Percentiles rank a stretch among this genome's conserved stretches.
phyloP scores from a whole-genome alignment of 2,113 vertebrate genomes.

The Steatornis caripensis region DNA sequence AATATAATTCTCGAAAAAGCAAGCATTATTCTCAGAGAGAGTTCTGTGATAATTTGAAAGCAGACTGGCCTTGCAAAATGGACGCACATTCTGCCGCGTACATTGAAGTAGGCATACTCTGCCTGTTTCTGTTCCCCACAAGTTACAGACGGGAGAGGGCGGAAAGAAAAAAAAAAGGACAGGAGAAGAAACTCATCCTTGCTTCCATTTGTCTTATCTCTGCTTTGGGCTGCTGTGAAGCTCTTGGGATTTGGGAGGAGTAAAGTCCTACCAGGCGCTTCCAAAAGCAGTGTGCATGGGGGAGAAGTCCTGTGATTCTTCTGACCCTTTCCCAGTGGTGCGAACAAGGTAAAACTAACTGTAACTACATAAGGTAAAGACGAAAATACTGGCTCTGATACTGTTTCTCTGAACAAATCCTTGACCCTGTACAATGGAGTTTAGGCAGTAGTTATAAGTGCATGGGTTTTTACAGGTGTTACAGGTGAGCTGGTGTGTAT shows the following conservation, averaged over 20 bases:
- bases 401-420: not conserved
- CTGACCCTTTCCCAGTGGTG: not conserved
- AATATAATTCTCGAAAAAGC: not conserved
- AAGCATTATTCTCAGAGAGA: not conserved
- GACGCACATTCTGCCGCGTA: not conserved
- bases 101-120: not conserved
- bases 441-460: not conserved
- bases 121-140: not conserved
- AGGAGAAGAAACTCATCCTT: not conserved
- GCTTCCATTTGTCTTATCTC: not conserved
- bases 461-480: not conserved
- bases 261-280: not conserved
- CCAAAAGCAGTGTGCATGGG: not conserved
- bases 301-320: not conserved
- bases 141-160: not conserved
- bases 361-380: not conserved
- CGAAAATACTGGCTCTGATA: not conserved
- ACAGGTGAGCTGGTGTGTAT: not conserved
- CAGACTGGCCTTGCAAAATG: not conserved
- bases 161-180: not conserved
- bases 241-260: rapidly evolving
- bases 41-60: not conserved
- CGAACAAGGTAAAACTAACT: not conserved
- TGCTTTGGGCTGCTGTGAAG: not conserved
- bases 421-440: not conserved